Evolutionary conservation across 2,888 invertebrate species (phyloP), one percentile per base, ranked within the genome.

Genomic region (Netelia virgata): DNA sequence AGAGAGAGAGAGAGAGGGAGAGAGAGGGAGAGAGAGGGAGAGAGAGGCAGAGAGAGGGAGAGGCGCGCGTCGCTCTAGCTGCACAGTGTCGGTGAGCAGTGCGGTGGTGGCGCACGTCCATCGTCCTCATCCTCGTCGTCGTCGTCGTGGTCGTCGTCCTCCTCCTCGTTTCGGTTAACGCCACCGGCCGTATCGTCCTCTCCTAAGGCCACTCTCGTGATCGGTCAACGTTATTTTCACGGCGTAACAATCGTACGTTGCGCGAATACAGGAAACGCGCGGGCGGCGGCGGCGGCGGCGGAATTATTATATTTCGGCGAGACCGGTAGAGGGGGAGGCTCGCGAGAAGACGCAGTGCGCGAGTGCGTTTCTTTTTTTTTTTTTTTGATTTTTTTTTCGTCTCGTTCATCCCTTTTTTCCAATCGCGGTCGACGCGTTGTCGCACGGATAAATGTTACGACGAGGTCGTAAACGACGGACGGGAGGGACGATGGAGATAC

Each of bases 61-160:
- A 57, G 66, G 73, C 77, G 77, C 77, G 59, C 43, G 41, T 66
- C 73, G 47, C 16, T 61, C 50, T 68, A 72, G 57, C 76, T 68
- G 76, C 73, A 73, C 78, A 84, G 76, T 64, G 63, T 77, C 73
- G 47, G 69, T 53, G 75, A 79, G 75, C 70, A 72, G 79, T 76
- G 75, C 80, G 75, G 79, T 72, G 64, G 83, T 83, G 75, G 83
- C 73, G 83, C 70, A 75, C 74, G 83, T 83, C 83, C 14, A 41
- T 77, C 68, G 73, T 73, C 73, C 66, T 72, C 72, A 18, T 81
- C 80, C 69, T 66, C 55, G 64, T 43, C 76, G 36, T 70, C 72
- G 77, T 72, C 75, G 69, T 79, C 64, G 64, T 72, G 59, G 53
- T 59, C 28, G 63, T 63, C 43, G 47, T 20, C 50, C 6, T 63